Conservation (phyloP, 2,113 vertebrate genomes). For the Cyphomyrus discorhynchus region DNA sequence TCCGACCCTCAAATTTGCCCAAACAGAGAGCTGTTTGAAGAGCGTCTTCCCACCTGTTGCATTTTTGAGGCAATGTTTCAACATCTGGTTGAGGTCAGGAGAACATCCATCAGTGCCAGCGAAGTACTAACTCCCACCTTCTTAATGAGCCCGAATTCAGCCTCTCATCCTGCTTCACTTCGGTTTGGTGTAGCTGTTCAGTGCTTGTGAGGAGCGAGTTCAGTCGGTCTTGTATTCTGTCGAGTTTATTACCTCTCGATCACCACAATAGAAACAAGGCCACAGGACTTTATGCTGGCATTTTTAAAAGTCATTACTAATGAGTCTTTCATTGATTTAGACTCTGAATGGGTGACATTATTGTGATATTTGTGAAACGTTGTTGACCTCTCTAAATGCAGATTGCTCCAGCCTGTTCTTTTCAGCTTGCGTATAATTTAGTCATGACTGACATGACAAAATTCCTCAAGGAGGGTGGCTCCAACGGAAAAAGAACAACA, state of each 20-base stretch:
- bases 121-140: background rate
- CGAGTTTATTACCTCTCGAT: background rate
- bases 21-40: background rate
- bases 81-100: background rate
- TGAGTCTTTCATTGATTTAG: slow-evolving; percentile 62
- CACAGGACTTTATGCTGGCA: slow-evolving; percentile 16
- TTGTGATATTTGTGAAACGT: slow-evolving; percentile 32
- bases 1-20: background rate
- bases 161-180: background rate
- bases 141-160: background rate
- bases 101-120: background rate
- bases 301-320: slow-evolving; percentile 53
- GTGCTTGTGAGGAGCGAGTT: background rate
- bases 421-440: slow-evolving; percentile 18
- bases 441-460: slow-evolving; percentile 38
- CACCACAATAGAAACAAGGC: background rate
- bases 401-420: slow-evolving; percentile 41
- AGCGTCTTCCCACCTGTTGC: background rate
- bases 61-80: background rate
- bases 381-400: slow-evolving; percentile 47
- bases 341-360: slow-evolving; percentile 54
- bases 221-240: background rate
- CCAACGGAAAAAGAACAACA: slow-evolving; percentile 53
- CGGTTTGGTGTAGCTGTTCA: background rate
- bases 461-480: slow-evolving; percentile 39